A percentile compares a stretch with the other conserved stretches of the same genome.
These are phyloP conservation scores for Littorina saxatilis DNA, from an alignment of 1,140 invertebrate genomes.

Conservation along the genomic window DNA sequence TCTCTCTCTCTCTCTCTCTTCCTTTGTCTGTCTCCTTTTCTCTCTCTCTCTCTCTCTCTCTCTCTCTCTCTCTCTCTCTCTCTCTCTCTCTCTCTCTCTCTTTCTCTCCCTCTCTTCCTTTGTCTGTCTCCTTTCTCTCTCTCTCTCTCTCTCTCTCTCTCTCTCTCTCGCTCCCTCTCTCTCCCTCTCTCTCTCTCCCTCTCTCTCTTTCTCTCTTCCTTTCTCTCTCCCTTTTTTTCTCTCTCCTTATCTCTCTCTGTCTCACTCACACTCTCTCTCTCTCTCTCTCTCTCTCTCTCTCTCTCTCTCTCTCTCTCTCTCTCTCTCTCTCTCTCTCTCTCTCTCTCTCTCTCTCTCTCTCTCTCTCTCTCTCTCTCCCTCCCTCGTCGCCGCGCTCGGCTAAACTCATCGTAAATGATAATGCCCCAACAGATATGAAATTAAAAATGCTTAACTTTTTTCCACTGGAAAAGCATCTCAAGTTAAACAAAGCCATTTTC, in stretches of 20 bases:
- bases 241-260: too few species aligned
- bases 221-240: not conserved
- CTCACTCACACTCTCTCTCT: not conserved
- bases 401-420: too few species aligned
- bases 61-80: not conserved
- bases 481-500: too few species aligned
- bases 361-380: not conserved
- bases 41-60: not conserved
- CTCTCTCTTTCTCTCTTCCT: slow-evolving; percentile 3
- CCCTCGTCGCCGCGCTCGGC: not conserved
- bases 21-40: too few species aligned
- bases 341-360: not conserved
- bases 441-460: too few species aligned
- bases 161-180: too few species aligned
- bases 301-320: not conserved
- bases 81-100: not conserved
- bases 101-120: too few species aligned
- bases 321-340: too few species aligned
- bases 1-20: not conserved
- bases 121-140: not conserved
- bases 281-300: not conserved
- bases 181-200: slow-evolving; percentile 10
- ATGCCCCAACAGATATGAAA: too few species aligned
- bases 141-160: not conserved
- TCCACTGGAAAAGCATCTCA: too few species aligned